Evolutionary conservation across 1,140 invertebrate genomes (phyloP), one percentile per base, ranked within the genome.

Genomic region (Drosophila jambulina): DNA sequence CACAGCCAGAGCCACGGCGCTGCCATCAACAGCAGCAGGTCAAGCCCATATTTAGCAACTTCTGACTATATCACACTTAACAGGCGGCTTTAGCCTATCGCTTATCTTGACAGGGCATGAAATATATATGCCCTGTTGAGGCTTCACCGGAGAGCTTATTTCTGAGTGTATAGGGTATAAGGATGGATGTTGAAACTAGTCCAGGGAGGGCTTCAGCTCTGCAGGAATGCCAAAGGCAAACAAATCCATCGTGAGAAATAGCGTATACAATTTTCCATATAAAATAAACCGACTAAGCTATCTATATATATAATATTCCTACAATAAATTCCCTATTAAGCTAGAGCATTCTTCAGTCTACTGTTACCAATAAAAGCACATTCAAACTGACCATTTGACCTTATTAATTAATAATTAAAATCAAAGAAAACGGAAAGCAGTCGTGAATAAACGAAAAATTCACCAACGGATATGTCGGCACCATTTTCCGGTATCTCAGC

Each of bases 21-120:
- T 23, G 12, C 21, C 60, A 70, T 34, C 64, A 67, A 32, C 79
- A 75, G 49, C 69, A 76, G 60, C 84, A 82, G 82, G 82, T 86
- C 83, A 87, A 86, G 65, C 79, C 79, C 79, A 87, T 77, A 86
- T 87, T 86, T 88, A 83, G 83, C 84, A 83, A 86, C 80, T 79
- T 77, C 71, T 80, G 84, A 63, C 80, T 68, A 87, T 86, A 85
- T 82, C 79, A 87, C 82, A 82, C 83, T 86, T 78, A 83, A 65
- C 75, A 65, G 75, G 25, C 80, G 69, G 69, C 70, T 80, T 80
- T 69, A 62, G 78, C 78, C 67, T 82, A 82, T 82, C 82, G 68
- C 49, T 65, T 86, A 86, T 86, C 75, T 78, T 86, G 78, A 85
- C 82, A 85, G 68, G 62, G 45, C 64, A 61, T 86, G 82, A 85